Base-by-base conservation (phyloP, 2,888 invertebrate genomes). In the Macrophya annulata region DNA sequence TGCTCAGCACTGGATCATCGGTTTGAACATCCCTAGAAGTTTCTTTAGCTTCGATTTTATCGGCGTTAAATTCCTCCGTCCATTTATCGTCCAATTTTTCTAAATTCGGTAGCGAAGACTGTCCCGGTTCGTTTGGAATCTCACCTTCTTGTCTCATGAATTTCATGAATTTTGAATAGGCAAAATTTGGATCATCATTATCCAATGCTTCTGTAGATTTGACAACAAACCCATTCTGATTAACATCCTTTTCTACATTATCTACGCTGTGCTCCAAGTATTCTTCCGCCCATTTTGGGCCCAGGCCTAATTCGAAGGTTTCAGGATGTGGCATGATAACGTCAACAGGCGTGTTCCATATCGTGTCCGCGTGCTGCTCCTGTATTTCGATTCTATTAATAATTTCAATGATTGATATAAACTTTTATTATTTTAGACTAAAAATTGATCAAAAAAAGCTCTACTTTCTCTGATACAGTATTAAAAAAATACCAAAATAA, bases 121-220 rank as follows among this genome's bases (percentile, higher is more conserved):
- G 90, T 84, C 92, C 91, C 87, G 93, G 93, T 88, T 95, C 95
- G 72, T 96, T 92, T 86, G 95, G 94, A 82, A 95, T 93, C 88
- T 96, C 96, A 91, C 96, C 96, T 86, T 97, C 96, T 93, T 96
- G 96, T 90, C 96, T 96, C 96, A 98, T 97, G 92, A 97, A 98
- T 90, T 96, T 96, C 96, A 97, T 96, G 91, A 98, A 98, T 95
- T 97, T 95, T 84, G 97, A 97, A 91, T 97, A 96, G 37, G 96
- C 96, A 89, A 96, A 95, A 91, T 96, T 96, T 87, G 96, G 95
- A 93, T 97, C 96, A 89, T 95, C 94, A 89, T 95, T 94, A 79
- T 94, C 93, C 45, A 95, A 94, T 90, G 96, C 94, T 90, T 96
- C 96, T 87, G 95, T 94, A 12, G 95, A 95, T 88, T 95, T 95